Percentiles rank a stretch among this genome's conserved stretches.
Evolutionary conservation across 1,140 invertebrate genomes (phyloP).

Genomic region (Doryteuthis pealeii): DNA sequence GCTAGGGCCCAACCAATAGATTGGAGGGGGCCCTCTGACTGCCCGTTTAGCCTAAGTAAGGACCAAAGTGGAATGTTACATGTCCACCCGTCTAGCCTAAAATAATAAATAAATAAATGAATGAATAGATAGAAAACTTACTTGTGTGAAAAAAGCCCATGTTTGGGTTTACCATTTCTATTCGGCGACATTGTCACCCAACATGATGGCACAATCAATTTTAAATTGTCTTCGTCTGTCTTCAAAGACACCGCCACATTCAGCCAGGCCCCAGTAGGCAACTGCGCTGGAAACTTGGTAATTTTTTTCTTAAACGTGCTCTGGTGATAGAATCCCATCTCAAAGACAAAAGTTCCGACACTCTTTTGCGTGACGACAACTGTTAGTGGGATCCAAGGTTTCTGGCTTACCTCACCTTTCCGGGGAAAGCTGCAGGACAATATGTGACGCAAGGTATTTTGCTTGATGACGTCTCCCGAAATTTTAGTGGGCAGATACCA

Average conservation of each 20-base stretch:
- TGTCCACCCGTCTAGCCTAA: too few species aligned
- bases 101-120: too few species aligned
- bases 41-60: too few species aligned
- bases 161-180: slow-evolving; percentile 22
- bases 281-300: slow-evolving; percentile 24
- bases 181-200: slow-evolving; percentile 33
- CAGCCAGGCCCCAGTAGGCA: slow-evolving; percentile 45
- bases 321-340: slow-evolving; percentile 26
- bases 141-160: slow-evolving; percentile 41
- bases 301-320: slow-evolving; percentile 31
- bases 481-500: slow-evolving; percentile 35
- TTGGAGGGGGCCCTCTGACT: too few species aligned
- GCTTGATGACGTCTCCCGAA: slow-evolving; percentile 31
- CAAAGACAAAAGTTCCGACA: slow-evolving; percentile 32
- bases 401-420: slow-evolving; percentile 13
- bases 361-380: slow-evolving; percentile 39
- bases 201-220: slow-evolving; percentile 45
- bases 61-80: too few species aligned
- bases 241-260: slow-evolving; percentile 43
- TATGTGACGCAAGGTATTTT: slow-evolving; percentile 35
- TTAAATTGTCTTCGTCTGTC: slow-evolving; percentile 33
- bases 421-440: slow-evolving; percentile 39
- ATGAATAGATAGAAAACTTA: slow-evolving; percentile 12
- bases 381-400: slow-evolving; percentile 30
- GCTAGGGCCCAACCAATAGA: too few species aligned